Percentiles rank a stretch among this genome's conserved stretches.
phyloP scores from a whole-genome alignment of 2,888 invertebrate genomes.

The Lithophane socia region DNA sequence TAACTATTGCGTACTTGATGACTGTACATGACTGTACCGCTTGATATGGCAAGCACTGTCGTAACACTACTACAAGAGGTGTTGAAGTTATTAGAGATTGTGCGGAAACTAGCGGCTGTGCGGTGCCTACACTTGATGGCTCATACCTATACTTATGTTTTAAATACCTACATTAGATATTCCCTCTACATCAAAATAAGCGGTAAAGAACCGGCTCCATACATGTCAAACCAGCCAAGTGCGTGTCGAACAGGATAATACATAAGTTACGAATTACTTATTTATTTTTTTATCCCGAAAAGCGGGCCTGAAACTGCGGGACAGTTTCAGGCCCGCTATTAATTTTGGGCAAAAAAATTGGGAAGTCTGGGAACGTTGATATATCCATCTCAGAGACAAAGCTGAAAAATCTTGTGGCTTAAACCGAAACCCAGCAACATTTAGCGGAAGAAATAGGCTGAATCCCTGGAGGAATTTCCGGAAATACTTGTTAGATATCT shows the following conservation, averaged over 20 bases:
- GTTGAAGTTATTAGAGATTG: slow-evolving; percentile 26
- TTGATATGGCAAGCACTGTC: slow-evolving; percentile 63
- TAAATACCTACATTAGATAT: slow-evolving; percentile 1
- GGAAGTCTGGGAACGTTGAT: too few relatives aligned
- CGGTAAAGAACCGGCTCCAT: not conserved
- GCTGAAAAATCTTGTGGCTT: not conserved
- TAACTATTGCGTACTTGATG: slow-evolving; percentile 66
- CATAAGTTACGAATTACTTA: too few relatives aligned
- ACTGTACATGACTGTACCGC: slow-evolving; percentile 71
- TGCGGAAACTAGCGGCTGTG: slow-evolving; percentile 15
- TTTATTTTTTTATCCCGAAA: too few relatives aligned
- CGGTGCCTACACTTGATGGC: not conserved
- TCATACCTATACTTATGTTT: not conserved
- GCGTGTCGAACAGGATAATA: too few relatives aligned
- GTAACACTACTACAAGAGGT: slow-evolving; percentile 38
- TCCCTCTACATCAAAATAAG: not conserved
- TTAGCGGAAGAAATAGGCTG: not conserved
- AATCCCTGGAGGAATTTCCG: not conserved
- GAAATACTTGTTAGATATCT: not conserved
- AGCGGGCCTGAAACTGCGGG: too few relatives aligned
- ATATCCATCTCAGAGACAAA: too few relatives aligned
- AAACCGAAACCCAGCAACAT: not conserved
- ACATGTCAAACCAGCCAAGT: not conserved
- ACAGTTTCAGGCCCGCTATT: too few relatives aligned
- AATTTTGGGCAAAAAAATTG: too few relatives aligned